phyloP scores from a whole-genome alignment of 2,113 vertebrate genomes.

The Catagonus wagneri region DNA sequence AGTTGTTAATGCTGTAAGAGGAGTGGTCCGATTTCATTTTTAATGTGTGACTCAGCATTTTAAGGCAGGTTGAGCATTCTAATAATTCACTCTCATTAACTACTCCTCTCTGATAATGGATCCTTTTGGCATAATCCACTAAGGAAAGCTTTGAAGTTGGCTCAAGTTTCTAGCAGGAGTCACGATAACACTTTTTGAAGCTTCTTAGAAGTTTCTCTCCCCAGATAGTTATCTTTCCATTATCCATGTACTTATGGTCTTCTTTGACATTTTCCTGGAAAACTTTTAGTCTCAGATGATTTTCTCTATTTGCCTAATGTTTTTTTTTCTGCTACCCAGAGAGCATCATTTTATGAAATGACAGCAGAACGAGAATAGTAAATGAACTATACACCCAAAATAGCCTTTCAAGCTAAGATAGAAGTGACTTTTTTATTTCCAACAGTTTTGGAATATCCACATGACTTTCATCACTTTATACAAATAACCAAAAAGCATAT shows the following conservation, averaged over 20 bases:
- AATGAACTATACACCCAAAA: neutral
- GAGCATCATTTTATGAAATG: neutral
- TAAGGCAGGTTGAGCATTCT: neutral
- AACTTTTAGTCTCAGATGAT: neutral
- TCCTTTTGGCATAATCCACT: neutral
- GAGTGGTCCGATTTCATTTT: slow-evolving; percentile 40
- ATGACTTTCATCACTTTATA: neutral
- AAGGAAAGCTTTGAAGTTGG: slow-evolving; percentile 74
- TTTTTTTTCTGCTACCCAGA: slow-evolving; percentile 24
- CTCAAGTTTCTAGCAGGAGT: slow-evolving; percentile 67
- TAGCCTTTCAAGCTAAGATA: neutral
- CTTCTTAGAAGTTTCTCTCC: slow-evolving; percentile 65
- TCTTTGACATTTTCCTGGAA: slow-evolving; percentile 69
- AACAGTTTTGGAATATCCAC: neutral
- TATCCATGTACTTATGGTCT: neutral
- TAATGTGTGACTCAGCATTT: slow-evolving; percentile 53
- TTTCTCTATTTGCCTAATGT: neutral
- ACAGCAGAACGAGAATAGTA: neutral
- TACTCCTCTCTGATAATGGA: slow-evolving; percentile 64
- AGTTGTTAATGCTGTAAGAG: neutral
- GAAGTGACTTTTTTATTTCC: neutral
- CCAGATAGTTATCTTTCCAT: slow-evolving; percentile 64
- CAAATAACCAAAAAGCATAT: neutral
- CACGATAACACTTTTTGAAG: slow-evolving; percentile 55
- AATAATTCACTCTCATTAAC: slow-evolving; percentile 75